phyloP scores from a whole-genome alignment of 2,113 vertebrate genomes.

The Datnioides undecimradiatus region DNA sequence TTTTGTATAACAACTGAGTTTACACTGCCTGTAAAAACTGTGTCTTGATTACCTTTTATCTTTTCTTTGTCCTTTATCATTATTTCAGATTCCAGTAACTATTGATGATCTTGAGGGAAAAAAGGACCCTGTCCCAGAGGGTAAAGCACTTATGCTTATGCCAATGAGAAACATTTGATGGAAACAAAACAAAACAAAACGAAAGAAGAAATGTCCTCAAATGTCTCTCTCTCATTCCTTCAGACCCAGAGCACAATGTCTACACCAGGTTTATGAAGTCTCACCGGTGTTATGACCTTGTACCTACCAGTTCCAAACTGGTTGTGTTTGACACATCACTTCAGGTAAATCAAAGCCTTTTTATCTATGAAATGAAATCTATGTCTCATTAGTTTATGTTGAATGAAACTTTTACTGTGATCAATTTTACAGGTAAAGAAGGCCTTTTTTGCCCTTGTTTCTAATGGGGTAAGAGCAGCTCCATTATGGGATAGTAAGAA shows the following conservation, averaged over 20 bases:
- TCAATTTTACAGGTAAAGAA: conserved; percentile 91
- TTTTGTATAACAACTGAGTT: neutral
- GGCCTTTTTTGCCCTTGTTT: conserved; percentile 97
- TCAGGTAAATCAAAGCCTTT: conserved; percentile 84
- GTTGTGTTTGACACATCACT: conserved; percentile 98
- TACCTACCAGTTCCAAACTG: conserved; percentile 97
- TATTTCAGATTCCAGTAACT: conserved; percentile 79
- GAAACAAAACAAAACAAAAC: too few species aligned
- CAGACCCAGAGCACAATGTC: conserved; percentile 87
- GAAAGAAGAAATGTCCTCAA: neutral
- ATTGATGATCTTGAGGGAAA: conserved; percentile 83
- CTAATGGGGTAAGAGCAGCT: conserved; percentile 95
- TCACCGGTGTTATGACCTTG: conserved; percentile 96
- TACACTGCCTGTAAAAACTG: neutral
- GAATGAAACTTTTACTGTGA: neutral
- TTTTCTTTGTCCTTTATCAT: too few species aligned
- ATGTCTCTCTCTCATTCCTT: neutral
- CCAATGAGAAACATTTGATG: neutral
- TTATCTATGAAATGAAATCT: neutral
- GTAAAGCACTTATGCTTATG: conserved; percentile 44
- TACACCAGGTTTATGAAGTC: conserved; percentile 98
- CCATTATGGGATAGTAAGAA: conserved; percentile 98
- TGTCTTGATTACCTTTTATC: neutral
- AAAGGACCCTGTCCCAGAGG: conserved; percentile 78
- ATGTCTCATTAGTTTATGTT: neutral